Evolutionary conservation across 2,113 vertebrate species (phyloP), one percentile per base, ranked within the genome.

Genomic region (Monarcha castaneiventris): DNA sequence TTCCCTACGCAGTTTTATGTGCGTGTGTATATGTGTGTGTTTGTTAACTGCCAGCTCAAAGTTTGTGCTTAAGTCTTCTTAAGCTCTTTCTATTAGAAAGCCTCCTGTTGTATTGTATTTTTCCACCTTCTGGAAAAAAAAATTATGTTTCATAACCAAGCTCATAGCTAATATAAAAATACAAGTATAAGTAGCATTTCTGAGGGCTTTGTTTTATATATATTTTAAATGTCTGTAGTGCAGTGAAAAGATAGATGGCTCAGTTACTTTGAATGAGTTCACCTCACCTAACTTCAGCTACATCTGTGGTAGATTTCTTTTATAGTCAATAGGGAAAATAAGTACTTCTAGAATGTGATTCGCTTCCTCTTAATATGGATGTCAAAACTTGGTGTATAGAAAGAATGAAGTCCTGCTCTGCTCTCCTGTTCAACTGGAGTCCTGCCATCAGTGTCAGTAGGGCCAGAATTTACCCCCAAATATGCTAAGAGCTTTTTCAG

Each of bases 391-490:
- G 7, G 56, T 89, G 61, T 62, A 87, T 27, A 79, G 62, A 54
- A 93, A 83, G 37, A 93, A n/a, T 0, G 16, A 96, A 96, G 95
- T 68, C 78, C 71, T 91, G 41, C 67, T 35, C 75, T n/a, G n/a
- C 93, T 75, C 46, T 93, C 66, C 87, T 87, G 62, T 91, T 94
- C 55, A 59, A 1, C n/a, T 93, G 89, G 91, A 94, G 19, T 80
- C 63, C 63, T 62, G 58, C 91, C 87, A 87, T 33, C 10, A 79
- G 39, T 8, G 5, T 76, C 71, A 83, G 41, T 23, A 72, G 26
- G 66, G 61, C 69, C 87, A 94, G 81, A 75, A 89, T 91, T 84
- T 95, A 81, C 82, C 29, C 89, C 62, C 77, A 91, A 85, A 79
- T 91, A 85, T 13, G 11, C 43, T 83, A 66, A 79, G 71, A 83